Conservation (phyloP, 2,797 vertebrate species). For the Buphagus erythrorhynchus region DNA sequence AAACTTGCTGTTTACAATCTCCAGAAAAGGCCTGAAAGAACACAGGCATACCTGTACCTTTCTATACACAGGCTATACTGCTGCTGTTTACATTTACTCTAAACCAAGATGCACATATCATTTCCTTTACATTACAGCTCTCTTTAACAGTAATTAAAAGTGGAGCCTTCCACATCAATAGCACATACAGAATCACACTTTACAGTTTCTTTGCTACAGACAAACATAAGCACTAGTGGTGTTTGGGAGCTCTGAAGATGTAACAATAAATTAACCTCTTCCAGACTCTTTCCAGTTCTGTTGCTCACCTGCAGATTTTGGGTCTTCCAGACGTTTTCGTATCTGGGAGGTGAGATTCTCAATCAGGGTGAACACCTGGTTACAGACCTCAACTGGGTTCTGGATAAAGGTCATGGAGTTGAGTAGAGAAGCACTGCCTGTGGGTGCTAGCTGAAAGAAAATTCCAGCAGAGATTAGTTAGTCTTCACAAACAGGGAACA, state of each 20-base stretch:
- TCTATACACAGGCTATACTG: not conserved
- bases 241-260: not conserved
- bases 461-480: not conserved
- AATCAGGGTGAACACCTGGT: constrained; percentile 90
- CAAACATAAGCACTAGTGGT: not conserved
- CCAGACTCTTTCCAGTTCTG: not conserved
- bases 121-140: not conserved
- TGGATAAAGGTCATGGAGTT: constrained; percentile 92
- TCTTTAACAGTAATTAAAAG: not conserved
- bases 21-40: not conserved
- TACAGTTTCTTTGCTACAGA: not conserved
- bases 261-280: not conserved
- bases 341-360: constrained; percentile 96
- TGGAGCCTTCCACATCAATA: not conserved
- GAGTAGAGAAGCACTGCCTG: constrained; percentile 86
- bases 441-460: constrained; percentile 88
- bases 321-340: constrained; percentile 89
- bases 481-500: not conserved
- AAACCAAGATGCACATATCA: not conserved
- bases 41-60: not conserved
- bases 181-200: not conserved
- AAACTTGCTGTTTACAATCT: not conserved
- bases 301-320: constrained; percentile 89
- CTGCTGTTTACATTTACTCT: not conserved
- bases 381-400: constrained; percentile 92